Base-by-base conservation (phyloP, 92 coral and sea anemone species). In the Paragorgia papillata region DNA sequence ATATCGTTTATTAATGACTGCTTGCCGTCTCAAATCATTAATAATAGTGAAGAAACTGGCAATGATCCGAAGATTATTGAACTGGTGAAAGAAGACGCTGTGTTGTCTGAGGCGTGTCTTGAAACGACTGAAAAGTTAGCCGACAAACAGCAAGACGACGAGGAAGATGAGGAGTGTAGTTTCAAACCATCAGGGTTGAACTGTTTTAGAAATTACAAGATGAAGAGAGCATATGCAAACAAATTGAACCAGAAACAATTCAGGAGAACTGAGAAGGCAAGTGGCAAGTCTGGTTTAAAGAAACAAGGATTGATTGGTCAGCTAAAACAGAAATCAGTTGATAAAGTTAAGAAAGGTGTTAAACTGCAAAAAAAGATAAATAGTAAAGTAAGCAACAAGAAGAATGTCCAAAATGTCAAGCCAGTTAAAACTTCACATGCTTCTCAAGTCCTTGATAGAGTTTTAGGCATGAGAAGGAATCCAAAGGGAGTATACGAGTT, bases 381-480 rank as follows among this genome's bases (percentile, higher is more conserved):
- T 39, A 69, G 29, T 3, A 71, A 55, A 24, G 40, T 12, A 2
- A 49, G 28, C 33, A 46, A 69, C 21, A 15, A 13, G 51, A 51
- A 31, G 27, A 35, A 51, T 43, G 33, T 30, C 5, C 81, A 78
- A 29, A 74, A 40, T 66, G 50, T 80, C 20, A 81, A 48, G 69
- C 37, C 46, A 53, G 44, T 69, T 26, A 77, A 54, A 21, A 56
- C 86, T 55, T 90, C 79, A 26, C 79, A 87, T 73, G 71, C 86
- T 14, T 79, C 89, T 25, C 79, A 86, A 21, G 92, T 83, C 29
- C 89, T 92, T 30, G 97, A 95, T 69, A 77, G 89, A 68, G 90
- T 95, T 44, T 79, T 95, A 73, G 99, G 99, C 13, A 91, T 95
- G 99, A 87, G 95, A 44, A 66, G 81, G 44, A 90, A 79, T 62